Conservation (phyloP, 2,888 invertebrate genomes). For the Chrysodeixis includens region DNA sequence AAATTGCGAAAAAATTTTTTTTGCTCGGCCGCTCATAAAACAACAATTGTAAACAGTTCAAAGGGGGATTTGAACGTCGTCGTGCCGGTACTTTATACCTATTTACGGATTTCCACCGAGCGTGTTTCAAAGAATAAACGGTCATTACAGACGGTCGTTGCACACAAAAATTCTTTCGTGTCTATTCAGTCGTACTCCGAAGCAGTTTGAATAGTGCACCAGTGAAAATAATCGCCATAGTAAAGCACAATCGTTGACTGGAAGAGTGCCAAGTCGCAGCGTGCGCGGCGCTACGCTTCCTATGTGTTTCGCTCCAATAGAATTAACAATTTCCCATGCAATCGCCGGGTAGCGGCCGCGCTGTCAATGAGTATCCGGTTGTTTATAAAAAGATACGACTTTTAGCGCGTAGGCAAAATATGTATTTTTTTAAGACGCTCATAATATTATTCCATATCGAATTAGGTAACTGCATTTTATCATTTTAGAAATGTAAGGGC, state of each 20-base stretch:
- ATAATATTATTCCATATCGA: neutral
- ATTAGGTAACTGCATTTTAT: neutral
- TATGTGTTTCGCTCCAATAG: slow-evolving; percentile 82
- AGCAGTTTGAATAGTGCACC: slow-evolving; percentile 78
- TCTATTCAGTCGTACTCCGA: slow-evolving; percentile 72
- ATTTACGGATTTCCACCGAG: slow-evolving; percentile 57
- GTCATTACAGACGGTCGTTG: slow-evolving; percentile 74
- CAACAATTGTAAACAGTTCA: slow-evolving; percentile 54
- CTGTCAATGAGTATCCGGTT: slow-evolving; percentile 63
- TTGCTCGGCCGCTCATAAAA: slow-evolving; percentile 33
- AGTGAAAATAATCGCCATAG: slow-evolving; percentile 82
- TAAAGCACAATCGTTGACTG: slow-evolving; percentile 83
- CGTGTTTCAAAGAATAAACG: slow-evolving; percentile 71
- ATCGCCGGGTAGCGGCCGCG: slow-evolving; percentile 62
- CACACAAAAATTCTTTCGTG: slow-evolving; percentile 79
- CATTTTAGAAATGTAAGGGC: neutral
- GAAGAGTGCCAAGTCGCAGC: slow-evolving; percentile 79
- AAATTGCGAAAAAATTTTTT: slow-evolving; percentile 19
- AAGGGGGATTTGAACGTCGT: slow-evolving; percentile 45
- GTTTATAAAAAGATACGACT: slow-evolving; percentile 31
- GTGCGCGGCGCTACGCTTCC: slow-evolving; percentile 72
- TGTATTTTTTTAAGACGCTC: neutral
- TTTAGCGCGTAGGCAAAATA: slow-evolving; percentile 3
- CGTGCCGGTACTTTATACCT: slow-evolving; percentile 51
- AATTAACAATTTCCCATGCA: slow-evolving; percentile 82